These are phyloP conservation scores for Nephrotoma flavescens DNA, from an alignment of 2,888 invertebrate species.

Conservation along the genomic window DNA sequence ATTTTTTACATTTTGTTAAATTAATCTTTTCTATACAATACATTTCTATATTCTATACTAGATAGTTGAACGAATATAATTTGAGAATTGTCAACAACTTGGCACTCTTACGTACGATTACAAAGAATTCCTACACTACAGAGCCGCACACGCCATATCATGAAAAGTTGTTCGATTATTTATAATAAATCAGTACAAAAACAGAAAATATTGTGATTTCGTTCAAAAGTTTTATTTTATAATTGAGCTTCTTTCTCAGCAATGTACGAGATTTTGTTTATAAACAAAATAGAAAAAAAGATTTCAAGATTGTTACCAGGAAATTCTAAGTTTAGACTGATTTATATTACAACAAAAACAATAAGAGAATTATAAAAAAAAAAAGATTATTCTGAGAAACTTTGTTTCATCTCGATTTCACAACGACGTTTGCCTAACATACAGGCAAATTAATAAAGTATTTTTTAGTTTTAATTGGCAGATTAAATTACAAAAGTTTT, in stretches of 20 bases:
- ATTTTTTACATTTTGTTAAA: too few species aligned
- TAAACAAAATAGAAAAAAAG: background rate
- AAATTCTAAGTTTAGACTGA: background rate
- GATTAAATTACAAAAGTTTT: background rate
- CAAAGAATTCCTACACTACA: too few species aligned
- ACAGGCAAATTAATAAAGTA: too few species aligned
- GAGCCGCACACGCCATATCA: too few species aligned
- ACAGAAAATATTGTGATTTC: too few species aligned
- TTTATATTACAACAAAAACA: background rate
- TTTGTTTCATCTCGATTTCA: background rate
- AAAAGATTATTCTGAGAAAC: background rate
- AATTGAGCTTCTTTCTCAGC: background rate
- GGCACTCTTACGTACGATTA: too few species aligned
- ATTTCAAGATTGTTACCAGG: background rate
- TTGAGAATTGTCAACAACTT: too few species aligned
- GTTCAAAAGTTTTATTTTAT: background rate
- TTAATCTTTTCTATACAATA: too few species aligned
- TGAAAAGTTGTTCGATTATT: too few species aligned
- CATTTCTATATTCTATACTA: too few species aligned
- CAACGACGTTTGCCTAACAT: background rate
- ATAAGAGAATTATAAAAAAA: background rate
- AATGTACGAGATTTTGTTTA: background rate
- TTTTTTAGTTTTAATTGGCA: background rate
- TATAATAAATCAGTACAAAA: too few species aligned
- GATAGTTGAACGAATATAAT: too few species aligned